Evolutionary conservation across 2,797 vertebrate species (phyloP).

Genomic region (Helostoma temminkii): DNA sequence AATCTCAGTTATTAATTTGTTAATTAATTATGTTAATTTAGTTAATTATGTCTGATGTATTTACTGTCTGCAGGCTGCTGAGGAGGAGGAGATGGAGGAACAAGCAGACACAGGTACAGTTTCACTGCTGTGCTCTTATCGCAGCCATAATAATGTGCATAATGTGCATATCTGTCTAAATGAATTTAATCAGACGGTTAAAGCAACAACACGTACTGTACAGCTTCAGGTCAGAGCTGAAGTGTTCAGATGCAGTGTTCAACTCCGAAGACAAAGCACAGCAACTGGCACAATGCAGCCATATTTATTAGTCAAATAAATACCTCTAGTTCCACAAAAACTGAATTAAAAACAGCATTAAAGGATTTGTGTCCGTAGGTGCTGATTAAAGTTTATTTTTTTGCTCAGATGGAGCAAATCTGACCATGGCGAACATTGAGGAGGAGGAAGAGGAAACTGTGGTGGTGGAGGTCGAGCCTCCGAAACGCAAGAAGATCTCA

Average conservation of each 20-base stretch:
- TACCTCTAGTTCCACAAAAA: not conserved
- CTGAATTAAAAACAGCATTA: not conserved
- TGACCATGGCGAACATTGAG: slow-evolving; percentile 82
- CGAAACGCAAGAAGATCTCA: slow-evolving; percentile 85
- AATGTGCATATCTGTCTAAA: not conserved
- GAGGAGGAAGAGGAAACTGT: slow-evolving; percentile 81
- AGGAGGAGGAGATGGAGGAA: slow-evolving; percentile 60
- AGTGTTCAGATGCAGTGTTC: not conserved
- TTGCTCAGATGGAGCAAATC: slow-evolving; percentile 82
- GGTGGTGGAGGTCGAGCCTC: slow-evolving; percentile 79
- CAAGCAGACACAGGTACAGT: slow-evolving; percentile 68
- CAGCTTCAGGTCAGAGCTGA: not conserved
- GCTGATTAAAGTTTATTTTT: slow-evolving; percentile 6
- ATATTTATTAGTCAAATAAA: not conserved
- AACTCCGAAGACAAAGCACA: not conserved
- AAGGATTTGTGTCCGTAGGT: not conserved
- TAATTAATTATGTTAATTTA: no score
- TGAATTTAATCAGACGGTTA: not conserved
- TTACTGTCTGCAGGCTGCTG: slow-evolving; percentile 58
- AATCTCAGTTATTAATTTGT: not conserved
- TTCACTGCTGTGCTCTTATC: not conserved
- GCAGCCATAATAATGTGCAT: not conserved
- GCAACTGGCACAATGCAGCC: not conserved
- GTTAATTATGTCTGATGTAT: not conserved
- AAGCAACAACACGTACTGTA: not conserved